Evolutionary conservation across 2,888 invertebrate species (phyloP), one percentile per base, ranked within the genome.

Genomic region (Leptopilina syphax): DNA sequence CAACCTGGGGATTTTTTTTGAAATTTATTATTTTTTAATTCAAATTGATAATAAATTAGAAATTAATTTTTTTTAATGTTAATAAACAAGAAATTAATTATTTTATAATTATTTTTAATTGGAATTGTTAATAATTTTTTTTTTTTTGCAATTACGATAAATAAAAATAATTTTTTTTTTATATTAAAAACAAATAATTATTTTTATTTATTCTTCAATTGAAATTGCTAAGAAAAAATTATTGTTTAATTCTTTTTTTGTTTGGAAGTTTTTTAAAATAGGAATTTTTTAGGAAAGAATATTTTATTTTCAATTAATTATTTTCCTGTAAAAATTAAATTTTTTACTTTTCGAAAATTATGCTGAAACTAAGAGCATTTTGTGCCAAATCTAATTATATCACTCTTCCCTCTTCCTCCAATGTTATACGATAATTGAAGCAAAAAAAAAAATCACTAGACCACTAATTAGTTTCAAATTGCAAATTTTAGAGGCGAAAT

Each of bases 331-430:
- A 70, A 34, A 70, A 12, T 54, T 7, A 2, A 27, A 50, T 68
- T 47, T 68, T 68, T 68, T 18, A 13, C 24, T 68, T 68, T 24
- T 50, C 10, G 24, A 68, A 50, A 68, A 18, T 50, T n/a, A n/a
- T 67, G 18, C 67, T 13, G 1, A 18, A 18, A 44, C 67, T 41
- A 44, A 67, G 13, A 67, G 44, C 67, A 68, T 68, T 68, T 9
- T 70, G 68, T 70, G 68, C 68, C 68, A 70, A 70, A 70, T 50
- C 24, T 70, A 24, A 70, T 70, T 70, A 50, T 50, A 70, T 27
- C 68, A 50, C 68, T 50, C 34, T 34, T 34, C 27, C 68, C 50
- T 12, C 13, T 34, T 34, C 68, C 50, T 50, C 27, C 24, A 70
- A n/a, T 50, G 27, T 27, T 70, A 27, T 8, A 44, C 68, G 68